Percentiles rank a stretch among this genome's conserved stretches.
These are phyloP conservation scores for Chrysodeixis includens DNA, from an alignment of 2,888 invertebrate genomes.

Conservation along the genomic window DNA sequence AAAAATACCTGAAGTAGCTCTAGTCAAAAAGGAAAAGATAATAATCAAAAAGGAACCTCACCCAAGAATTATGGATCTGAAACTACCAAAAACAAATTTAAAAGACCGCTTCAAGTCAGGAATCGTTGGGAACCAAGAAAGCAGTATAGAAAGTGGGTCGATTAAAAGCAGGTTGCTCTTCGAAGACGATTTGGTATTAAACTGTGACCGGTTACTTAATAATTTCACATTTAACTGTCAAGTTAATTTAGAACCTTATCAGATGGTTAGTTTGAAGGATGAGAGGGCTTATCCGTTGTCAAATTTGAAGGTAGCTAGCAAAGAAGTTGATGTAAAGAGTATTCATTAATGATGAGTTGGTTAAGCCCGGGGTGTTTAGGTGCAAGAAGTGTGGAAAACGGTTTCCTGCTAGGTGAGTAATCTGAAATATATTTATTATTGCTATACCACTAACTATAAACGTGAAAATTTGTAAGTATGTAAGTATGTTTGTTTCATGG, in stretches of 20 bases:
- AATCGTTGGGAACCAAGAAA: neutral
- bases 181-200: slow-evolving; percentile 32
- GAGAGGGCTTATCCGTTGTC: slow-evolving; percentile 12
- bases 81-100: neutral
- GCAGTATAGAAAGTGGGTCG: neutral
- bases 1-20: neutral
- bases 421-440: slow-evolving; percentile 5
- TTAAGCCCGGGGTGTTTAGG: slow-evolving; percentile 50
- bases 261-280: neutral
- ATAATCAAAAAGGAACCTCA: neutral
- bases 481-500: too few species aligned
- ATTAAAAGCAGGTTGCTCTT: slow-evolving; percentile 45
- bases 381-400: slow-evolving; percentile 62
- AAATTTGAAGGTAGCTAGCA: neutral
- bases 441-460: too few species aligned
- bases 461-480: too few species aligned
- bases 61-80: neutral
- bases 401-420: slow-evolving; percentile 68
- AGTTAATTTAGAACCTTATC: slow-evolving; percentile 45
- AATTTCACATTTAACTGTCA: slow-evolving; percentile 52
- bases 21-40: slow-evolving; percentile 20
- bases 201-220: slow-evolving; percentile 13
- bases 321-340: too few species aligned
- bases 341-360: slow-evolving; percentile 65
- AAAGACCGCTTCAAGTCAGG: neutral